phyloP scores from a whole-genome alignment of 2,797 vertebrate species.

The Gymnothorax javanicus region DNA sequence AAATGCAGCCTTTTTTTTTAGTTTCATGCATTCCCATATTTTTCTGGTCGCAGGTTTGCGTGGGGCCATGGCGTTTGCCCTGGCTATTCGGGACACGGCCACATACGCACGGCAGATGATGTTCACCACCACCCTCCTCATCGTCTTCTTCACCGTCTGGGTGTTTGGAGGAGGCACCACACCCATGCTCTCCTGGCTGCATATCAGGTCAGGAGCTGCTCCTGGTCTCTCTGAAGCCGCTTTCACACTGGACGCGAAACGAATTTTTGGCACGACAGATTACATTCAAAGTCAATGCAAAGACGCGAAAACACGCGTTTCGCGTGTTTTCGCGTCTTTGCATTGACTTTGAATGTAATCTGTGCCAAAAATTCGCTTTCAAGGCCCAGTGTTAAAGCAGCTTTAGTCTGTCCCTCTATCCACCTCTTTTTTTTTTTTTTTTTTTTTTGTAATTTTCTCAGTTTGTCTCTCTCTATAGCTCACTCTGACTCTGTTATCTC shows the following conservation, averaged over 20 bases:
- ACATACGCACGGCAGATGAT: conserved; percentile 95
- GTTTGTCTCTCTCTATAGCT: not conserved
- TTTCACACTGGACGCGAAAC: too few species aligned
- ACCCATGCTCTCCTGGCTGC: conserved; percentile 93
- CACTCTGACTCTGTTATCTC: not conserved
- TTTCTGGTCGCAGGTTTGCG: conserved; percentile 77
- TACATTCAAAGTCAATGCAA: too few species aligned
- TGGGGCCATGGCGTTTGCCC: conserved; percentile 94
- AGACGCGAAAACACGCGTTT: too few species aligned
- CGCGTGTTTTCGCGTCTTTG: too few species aligned
- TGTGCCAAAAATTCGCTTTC: too few species aligned
- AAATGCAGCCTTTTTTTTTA: not conserved
- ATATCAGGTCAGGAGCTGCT: conserved; percentile 81
- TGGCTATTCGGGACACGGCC: conserved; percentile 94
- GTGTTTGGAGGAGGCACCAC: conserved; percentile 96
- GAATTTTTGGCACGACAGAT: too few species aligned
- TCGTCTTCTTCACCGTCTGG: conserved; percentile 98
- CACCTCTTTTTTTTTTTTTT: not conserved
- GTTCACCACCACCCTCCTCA: conserved; percentile 96
- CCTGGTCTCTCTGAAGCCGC: not conserved
- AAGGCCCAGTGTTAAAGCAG: not conserved
- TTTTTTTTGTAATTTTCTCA: not conserved
- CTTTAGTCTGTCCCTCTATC: not conserved
- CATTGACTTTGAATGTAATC: too few species aligned
- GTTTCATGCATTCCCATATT: not conserved